Conservation (phyloP, 2,113 vertebrate genomes). For the Sphyrna mokarran region DNA sequence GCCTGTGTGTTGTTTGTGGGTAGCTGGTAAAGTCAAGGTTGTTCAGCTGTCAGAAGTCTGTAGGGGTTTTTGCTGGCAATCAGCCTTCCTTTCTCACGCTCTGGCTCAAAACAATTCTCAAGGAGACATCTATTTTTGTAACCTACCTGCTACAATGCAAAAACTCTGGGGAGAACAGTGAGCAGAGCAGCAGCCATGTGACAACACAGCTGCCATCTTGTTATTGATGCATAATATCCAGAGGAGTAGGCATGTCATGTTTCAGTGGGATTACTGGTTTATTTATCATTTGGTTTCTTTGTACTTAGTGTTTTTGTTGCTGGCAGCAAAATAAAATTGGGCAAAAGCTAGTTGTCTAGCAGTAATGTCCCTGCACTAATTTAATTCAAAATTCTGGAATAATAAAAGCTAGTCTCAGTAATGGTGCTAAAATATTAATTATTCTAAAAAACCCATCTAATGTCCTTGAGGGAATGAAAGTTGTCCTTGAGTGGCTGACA, state of each 20-base stretch:
- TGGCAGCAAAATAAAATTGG: background rate
- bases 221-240: background rate
- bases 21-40: background rate
- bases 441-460: no score
- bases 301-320: background rate
- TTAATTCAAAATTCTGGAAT: no score
- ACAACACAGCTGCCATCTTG: background rate
- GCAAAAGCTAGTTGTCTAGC: background rate
- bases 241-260: background rate
- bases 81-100: constrained; percentile 3
- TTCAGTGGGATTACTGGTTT: background rate
- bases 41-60: background rate
- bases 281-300: background rate
- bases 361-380: no score
- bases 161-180: background rate
- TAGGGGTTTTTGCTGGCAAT: background rate
- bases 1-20: background rate
- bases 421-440: no score
- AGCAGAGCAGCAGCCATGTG: background rate
- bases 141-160: background rate
- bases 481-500: no score
- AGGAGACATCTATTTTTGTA: background rate
- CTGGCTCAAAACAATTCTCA: background rate
- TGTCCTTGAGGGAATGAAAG: no score
- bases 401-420: no score